Base-by-base conservation (phyloP, 2,113 vertebrate genomes). In the Panthera uncia region DNA sequence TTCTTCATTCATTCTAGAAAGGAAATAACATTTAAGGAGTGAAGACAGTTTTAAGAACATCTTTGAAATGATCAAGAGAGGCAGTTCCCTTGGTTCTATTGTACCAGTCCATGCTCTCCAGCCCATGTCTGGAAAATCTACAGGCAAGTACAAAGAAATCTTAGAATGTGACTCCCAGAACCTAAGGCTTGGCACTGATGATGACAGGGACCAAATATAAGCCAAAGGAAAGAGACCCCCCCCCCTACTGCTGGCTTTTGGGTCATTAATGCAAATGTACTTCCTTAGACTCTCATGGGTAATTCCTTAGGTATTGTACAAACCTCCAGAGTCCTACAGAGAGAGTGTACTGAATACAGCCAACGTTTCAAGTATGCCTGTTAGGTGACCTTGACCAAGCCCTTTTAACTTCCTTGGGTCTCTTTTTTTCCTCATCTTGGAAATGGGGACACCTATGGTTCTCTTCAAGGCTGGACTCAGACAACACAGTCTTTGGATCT, bases 1-100 rank as follows among this genome's bases (percentile, higher is more conserved):
- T 97, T 99, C 99, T 99, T 99, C 99, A 25, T 99, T 99, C 99
- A 99, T 99, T 99, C 99, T 99, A 97, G 71, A 98, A 98, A 93
- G 88, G 78, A 97, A 95, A 90, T 48, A 76, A 83, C 84, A 94
- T 74, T 90, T 55, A 65, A 96, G 63, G 61, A 93, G 7, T 7
- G 82, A 98, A 71, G 84, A 93, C n/a, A 92, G 11, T n/a, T 73
- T 96, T 85, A 95, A 92, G 80, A 69, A 81, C 38, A 91, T 81
- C 87, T 84, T 92, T 84, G 50, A 91, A 52, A 88, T 91, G 57
- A 61, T 91, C 33, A 68, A 78, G 12, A 73, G 68, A 78, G 36
- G 66, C 3, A 38, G 41, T 2, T 89, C 38, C 61, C 7, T 74
- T 81, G 6, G 25, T 85, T 45, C 41, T 55, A 21, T 13, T 25